Evolutionary conservation across 2,113 vertebrate genomes (phyloP), one percentile per base, ranked within the genome.

Genomic region (Triplophysa tibetana): DNA sequence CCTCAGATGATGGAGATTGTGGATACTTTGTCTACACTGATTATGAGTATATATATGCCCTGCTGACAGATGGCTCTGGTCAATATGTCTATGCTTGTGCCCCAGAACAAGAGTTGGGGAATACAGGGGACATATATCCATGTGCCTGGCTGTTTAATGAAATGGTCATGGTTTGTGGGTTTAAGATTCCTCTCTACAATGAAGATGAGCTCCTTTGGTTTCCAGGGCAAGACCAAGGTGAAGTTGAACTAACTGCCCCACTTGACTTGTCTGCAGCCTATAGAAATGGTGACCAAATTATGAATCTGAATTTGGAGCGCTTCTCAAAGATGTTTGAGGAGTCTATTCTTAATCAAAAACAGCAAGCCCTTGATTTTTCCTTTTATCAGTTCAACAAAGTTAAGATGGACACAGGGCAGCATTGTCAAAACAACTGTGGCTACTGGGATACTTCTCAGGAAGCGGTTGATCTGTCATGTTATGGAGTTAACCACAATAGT

Each of bases 1-100:
- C 94, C 48, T 95, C 96, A 72, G 95, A 98, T 84, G 92, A 97
- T 86, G 95, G 95, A 38, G 90, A 97, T 64, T 98, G 94, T 92
- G 97, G 96, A 11, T 96, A 98, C 86, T 98, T 94, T 91, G 93
- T 98, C 90, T 98, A 97, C 85, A 95, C 94, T 56, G 97, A 98
- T 87, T 93, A 92, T 77, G 93, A 96, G 67, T 98, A 95, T 76
- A 93, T 98, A 66, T 99, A 98, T 89, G 96, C 95, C 0, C 86
- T 98, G 68, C 94, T 99, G 29, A 98, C 98, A 79, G 97, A 99
- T 90, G 90, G 91, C 56, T 93, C 92, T 61, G 97, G 96, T 5
- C 92, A 96, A 70, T 96, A 96, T 85, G 95, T 95, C 1, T 98
- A 98, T 14, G 88, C 95, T 2, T 98, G 95, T 89, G 89, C 92